Base-by-base conservation (phyloP, 1,140 invertebrate species). In the Pogonus chalceus region DNA sequence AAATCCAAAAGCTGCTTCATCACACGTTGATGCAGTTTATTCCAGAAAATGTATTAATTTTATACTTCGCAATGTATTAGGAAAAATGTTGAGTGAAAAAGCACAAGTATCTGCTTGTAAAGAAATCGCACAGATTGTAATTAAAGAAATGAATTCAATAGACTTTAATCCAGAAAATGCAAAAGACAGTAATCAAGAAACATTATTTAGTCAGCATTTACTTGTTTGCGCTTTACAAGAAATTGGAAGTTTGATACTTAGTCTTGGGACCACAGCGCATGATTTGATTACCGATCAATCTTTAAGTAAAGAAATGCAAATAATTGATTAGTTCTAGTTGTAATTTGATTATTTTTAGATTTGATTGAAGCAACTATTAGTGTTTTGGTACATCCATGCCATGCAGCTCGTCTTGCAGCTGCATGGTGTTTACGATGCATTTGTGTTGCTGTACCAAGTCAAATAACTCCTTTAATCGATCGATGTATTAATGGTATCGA, bases 31-130 rank as follows among this genome's bases (percentile, higher is more conserved):
- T 72, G 93, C 93, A 23, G 93, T 99, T 2, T 97, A 97, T 71
- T 96, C 94, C 0, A 78, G 96, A 57, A 96, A 97, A 72, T 99
- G 96, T 69, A 89, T 99, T 43, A 91, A 88, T 65, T 99, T 96
- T 68, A 95, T 99, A 63, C 75, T 98, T 37, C 79, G 92, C 31
- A 87, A 90, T 53, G 85, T 92, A 1, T 78, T 98, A 24, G 95
- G 96, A 3, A 87, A 89, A 67, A 85, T 98, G 78, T 77, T 99
- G 1, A 88, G 92, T 0, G 96, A 99, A 75, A 96, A 96, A 64
- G 92, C 94, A 46, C 96, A 99, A 74, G 85, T 91, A 35, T 87
- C 88, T 4, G 96, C 95, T 4, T 92, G 91, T 60, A 95, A 96
- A 70, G 93, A 98, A 70, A 87, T 99, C 35, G 86, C 92, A 59